These are phyloP conservation scores for Caenorhabditis japonica DNA, from an alignment of 2,888 invertebrate species.

Conservation along the genomic window DNA sequence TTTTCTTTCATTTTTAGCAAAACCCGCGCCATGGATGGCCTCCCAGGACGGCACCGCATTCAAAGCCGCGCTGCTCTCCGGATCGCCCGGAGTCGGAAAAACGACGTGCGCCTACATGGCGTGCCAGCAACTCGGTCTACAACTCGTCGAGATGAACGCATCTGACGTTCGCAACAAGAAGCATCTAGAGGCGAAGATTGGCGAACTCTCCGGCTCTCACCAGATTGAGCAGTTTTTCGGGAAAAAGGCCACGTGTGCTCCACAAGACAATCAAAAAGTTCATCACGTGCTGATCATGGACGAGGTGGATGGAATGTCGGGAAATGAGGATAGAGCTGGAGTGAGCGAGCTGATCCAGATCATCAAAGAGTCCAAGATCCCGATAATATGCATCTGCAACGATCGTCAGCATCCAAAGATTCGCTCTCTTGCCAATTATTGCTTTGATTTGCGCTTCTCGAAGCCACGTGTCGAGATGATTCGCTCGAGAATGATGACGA, in stretches of 20 bases:
- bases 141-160: conserved; percentile 94
- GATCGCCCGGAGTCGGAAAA: conserved; percentile 91
- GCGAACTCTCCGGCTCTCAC: conserved; percentile 65
- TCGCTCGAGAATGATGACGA: conserved; percentile 89
- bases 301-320: conserved; percentile 99
- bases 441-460: conserved; percentile 89
- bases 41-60: conserved; percentile 86
- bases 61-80: conserved; percentile 93
- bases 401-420: conserved; percentile 87
- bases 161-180: conserved; percentile 87
- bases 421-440: conserved; percentile 91
- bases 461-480: conserved; percentile 92
- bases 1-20: conserved; percentile 66
- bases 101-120: conserved; percentile 86
- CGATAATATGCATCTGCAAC: conserved; percentile 97
- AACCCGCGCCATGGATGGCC: conserved; percentile 66
- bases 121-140: conserved; percentile 88
- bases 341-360: conserved; percentile 88
- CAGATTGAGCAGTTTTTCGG: conserved; percentile 73
- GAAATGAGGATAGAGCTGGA: conserved; percentile 97
- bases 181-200: conserved; percentile 67
- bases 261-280: conserved; percentile 77
- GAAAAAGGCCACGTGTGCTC: conserved; percentile 14
- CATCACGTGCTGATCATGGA: conserved; percentile 98
- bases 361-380: conserved; percentile 89